Base-by-base conservation (phyloP, 2,797 vertebrate genomes). In the Protonibea diacanthus region DNA sequence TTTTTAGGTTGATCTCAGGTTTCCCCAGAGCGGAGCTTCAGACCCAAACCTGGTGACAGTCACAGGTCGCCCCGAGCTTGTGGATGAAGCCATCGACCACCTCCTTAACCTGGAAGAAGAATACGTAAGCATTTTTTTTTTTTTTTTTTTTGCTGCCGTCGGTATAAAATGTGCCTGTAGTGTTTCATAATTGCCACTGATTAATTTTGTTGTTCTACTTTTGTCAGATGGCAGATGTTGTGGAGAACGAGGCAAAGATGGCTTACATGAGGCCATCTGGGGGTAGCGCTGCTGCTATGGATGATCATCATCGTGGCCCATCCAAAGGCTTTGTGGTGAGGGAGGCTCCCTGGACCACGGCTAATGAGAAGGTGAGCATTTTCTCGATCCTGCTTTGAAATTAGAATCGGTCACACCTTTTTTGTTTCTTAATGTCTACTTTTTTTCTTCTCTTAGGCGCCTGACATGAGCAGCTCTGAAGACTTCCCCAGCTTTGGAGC, bases 321-420 rank as follows among this genome's bases (percentile, higher is more conserved):
- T 99, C 98, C 74, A 99, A 97, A 94, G 98, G 98, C 80, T 99
- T 99, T 63, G 98, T 99, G 92, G 98, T 99, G 90, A 96, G 98
- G 86, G 98, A 99, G 72, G 98, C 98, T 18, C 98, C 98, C 29
- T 99, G 98, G 98, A 89, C 97, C 21, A 95, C 96, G 4, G 92
- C 82, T 91, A 97, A 86, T 0, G 97, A 99, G 87, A 98, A 99
- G 97, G 98, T 97, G 72, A 93, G n/a, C 5, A n/a, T 69, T 20
- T 15, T 15, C 15, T 20, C 18, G 17, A 42, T 18, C 9, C 27
- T 40, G n/a, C 25, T 63, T 65, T 17, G 9, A 58, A 40, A 63
- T n/a, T 7, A 1, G 0, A 73, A 29, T 6, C 20, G 1, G 9
- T 74, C 9, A 14, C 4, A 14, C 0, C 18, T 51, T 29, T 5